These are phyloP conservation scores for Liopterus haemorrhoidalis DNA, from an alignment of 2,888 invertebrate species.

Conservation along the genomic window DNA sequence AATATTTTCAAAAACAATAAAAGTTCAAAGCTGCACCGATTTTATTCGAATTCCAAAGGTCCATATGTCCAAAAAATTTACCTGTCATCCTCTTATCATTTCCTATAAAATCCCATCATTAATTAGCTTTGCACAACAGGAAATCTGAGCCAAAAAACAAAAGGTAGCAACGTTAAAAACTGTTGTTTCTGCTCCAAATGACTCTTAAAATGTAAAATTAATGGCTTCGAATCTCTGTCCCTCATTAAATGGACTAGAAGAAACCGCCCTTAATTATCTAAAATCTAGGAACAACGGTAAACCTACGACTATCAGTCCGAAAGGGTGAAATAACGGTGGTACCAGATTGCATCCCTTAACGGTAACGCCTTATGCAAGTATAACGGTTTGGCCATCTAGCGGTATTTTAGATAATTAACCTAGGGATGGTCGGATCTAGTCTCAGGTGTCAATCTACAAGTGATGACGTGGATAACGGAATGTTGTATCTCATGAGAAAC, in stretches of 20 bases:
- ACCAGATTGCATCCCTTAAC: conserved; percentile 12
- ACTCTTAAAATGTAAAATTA: conserved; percentile 14
- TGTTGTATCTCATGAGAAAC: conserved; percentile 11
- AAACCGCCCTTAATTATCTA: no score
- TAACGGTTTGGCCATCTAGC: conserved; percentile 8
- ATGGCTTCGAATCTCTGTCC: conserved; percentile 7
- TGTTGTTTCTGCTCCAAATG: conserved; percentile 10
- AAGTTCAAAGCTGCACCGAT: neutral
- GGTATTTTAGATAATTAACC: conserved; percentile 10
- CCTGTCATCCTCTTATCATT: conserved; percentile 8
- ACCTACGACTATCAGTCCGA: no score
- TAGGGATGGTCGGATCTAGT: conserved; percentile 8
- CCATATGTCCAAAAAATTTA: conserved; percentile 1
- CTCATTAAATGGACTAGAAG: conserved; percentile 14
- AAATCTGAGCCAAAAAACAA: conserved; percentile 2
- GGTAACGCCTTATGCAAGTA: conserved; percentile 9
- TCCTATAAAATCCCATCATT: conserved; percentile 8
- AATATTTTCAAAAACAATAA: no score
- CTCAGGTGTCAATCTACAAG: no score
- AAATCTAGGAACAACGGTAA: conserved; percentile 14
- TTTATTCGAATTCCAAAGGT: neutral
- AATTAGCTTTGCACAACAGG: conserved; percentile 9
- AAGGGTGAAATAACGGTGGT: no score
- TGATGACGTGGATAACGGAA: conserved; percentile 12
- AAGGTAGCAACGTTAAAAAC: conserved; percentile 9